phyloP scores from a whole-genome alignment of 2,797 vertebrate genomes.

The Coccyzus lansbergi region DNA sequence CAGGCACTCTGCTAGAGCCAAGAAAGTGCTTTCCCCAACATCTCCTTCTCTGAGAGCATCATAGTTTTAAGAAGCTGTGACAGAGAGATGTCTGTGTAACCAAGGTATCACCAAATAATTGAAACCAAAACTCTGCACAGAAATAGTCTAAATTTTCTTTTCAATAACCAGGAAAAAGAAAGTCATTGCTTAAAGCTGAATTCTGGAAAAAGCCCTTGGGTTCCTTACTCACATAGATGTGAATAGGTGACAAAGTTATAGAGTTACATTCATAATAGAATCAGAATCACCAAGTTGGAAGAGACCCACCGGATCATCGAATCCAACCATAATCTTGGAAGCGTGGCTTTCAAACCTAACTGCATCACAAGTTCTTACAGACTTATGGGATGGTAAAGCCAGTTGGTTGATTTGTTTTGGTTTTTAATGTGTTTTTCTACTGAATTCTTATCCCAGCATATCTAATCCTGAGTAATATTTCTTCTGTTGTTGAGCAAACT shows the following conservation, averaged over 20 bases:
- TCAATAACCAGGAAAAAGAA: not conserved
- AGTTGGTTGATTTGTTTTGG: accelerated
- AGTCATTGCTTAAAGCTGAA: not conserved
- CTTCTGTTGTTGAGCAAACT: not conserved
- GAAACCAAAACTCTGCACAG: not conserved
- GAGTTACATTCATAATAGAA: no score
- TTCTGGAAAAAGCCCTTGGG: accelerated
- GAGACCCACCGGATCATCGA: no score
- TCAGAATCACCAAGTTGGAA: no score
- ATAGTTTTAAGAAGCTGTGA: not conserved
- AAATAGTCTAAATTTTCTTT: not conserved
- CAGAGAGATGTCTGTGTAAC: not conserved
- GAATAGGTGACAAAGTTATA: not conserved
- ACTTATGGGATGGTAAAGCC: not conserved
- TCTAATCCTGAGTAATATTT: not conserved
- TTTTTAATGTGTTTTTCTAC: not conserved
- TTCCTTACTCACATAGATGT: not conserved
- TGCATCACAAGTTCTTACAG: not conserved
- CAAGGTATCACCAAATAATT: not conserved
- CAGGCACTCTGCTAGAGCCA: not conserved
- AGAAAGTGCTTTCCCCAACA: not conserved
- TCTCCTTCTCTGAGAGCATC: not conserved
- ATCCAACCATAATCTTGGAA: not conserved
- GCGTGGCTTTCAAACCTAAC: not conserved
- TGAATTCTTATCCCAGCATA: not conserved